These are phyloP conservation scores for Pseudochirops cupreus DNA, from an alignment of 2,797 vertebrate species.

Conservation along the genomic window DNA sequence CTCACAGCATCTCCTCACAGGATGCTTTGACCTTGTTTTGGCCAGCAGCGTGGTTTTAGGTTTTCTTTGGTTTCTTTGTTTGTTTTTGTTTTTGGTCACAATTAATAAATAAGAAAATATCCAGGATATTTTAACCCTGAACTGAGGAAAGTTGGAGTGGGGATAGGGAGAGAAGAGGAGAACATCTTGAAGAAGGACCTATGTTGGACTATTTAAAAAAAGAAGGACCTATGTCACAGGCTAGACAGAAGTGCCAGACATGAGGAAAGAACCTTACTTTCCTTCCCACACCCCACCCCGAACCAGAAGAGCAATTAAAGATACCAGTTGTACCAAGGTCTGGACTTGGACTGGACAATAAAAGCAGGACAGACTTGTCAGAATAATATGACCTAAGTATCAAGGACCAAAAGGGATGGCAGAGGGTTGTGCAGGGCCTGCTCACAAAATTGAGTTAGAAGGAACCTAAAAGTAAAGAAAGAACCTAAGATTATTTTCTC, in stretches of 20 bases:
- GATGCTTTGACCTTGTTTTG: too few relatives aligned
- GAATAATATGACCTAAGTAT: background rate
- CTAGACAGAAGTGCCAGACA: background rate
- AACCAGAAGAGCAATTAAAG: background rate
- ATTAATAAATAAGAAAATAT: too few relatives aligned
- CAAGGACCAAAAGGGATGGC: background rate
- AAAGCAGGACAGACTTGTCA: background rate
- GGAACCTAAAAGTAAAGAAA: background rate
- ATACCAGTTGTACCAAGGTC: background rate
- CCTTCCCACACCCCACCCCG: too few relatives aligned
- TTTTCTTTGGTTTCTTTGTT: too few relatives aligned
- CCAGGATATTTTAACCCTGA: too few relatives aligned
- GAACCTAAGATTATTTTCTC: background rate
- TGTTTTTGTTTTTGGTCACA: too few relatives aligned
- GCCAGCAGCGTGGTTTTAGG: too few relatives aligned
- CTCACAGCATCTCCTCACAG: too few relatives aligned
- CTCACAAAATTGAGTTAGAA: background rate
- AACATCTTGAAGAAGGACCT: too few relatives aligned
- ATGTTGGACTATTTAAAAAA: too few relatives aligned
- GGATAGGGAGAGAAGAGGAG: too few relatives aligned
- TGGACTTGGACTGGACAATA: background rate
- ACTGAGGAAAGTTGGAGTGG: too few relatives aligned
- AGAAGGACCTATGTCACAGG: background rate
- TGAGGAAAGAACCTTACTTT: background rate
- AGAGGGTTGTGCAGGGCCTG: background rate